Percentiles rank a stretch among this genome's conserved stretches.
Evolutionary conservation across 2,888 invertebrate genomes (phyloP).

Genomic region (Kuschelorhynchus macadamiae): DNA sequence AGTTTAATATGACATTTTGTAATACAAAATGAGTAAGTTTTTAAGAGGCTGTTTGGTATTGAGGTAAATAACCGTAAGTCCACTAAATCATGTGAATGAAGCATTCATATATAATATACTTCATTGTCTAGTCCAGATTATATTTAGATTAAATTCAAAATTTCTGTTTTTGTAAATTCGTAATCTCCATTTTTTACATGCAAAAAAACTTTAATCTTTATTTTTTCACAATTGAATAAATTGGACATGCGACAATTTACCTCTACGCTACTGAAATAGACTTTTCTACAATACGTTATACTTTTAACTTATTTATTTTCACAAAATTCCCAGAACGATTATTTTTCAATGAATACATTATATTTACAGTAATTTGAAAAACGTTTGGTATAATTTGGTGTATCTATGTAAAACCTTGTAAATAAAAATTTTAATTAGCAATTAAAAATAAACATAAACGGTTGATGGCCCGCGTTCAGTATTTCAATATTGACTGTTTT

Average conservation of each 20-base stretch:
- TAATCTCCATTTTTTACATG: neutral
- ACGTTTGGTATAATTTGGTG: no score
- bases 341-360: no score
- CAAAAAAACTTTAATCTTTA: neutral
- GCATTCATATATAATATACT: neutral
- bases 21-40: constrained; percentile 5
- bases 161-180: constrained; percentile 2
- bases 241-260: neutral
- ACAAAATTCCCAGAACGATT: no score
- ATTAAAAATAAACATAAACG: constrained; percentile 21
- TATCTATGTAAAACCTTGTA: constrained; percentile 14
- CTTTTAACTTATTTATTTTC: no score
- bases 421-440: constrained; percentile 14
- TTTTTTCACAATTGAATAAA: constrained; percentile 6
- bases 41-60: neutral
- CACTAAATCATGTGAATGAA: constrained; percentile 10
- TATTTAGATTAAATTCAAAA: constrained; percentile 3
- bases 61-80: constrained; percentile 10
- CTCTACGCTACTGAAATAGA: constrained; percentile 7
- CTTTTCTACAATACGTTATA: no score
- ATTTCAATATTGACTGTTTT: constrained; percentile 23
- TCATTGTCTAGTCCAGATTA: neutral
- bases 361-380: no score
- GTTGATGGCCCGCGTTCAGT: constrained; percentile 14
- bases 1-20: constrained; percentile 3